Evolutionary conservation across 2,888 invertebrate genomes (phyloP).

Genomic region (Dasypogon diadema): DNA sequence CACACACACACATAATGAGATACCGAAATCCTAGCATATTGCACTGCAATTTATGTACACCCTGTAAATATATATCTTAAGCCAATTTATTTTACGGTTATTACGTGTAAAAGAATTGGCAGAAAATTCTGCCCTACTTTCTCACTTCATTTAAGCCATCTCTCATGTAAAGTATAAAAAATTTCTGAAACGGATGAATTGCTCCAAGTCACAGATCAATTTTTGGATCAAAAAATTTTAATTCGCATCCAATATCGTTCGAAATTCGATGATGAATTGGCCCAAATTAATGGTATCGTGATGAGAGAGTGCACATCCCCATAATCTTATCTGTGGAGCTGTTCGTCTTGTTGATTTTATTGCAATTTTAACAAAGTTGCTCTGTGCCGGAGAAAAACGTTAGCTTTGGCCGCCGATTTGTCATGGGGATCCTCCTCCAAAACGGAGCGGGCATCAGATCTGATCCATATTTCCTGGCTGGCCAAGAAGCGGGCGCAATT

Average conservation of each 20-base stretch:
- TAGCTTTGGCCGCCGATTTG: constrained; percentile 21
- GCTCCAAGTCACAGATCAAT: constrained; percentile 32
- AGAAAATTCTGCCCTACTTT: background rate
- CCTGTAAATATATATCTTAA: too few relatives aligned
- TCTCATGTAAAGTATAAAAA: constrained; percentile 12
- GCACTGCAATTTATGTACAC: too few relatives aligned
- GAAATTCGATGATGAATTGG: constrained; percentile 52
- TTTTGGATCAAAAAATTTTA: constrained; percentile 32
- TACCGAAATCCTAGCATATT: too few relatives aligned
- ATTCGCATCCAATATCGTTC: constrained; percentile 40
- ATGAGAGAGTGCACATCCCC: constrained; percentile 42
- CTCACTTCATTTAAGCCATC: background rate
- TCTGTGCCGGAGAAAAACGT: background rate
- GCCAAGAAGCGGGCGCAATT: background rate
- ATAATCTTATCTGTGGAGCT: constrained; percentile 34
- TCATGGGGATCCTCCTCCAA: constrained; percentile 11
- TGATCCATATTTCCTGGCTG: background rate
- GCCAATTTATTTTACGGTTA: too few relatives aligned
- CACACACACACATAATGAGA: too few relatives aligned
- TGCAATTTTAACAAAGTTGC: background rate
- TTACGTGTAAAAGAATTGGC: background rate
- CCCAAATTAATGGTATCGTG: constrained; percentile 51
- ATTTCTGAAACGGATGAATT: constrained; percentile 12
- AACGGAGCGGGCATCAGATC: background rate
- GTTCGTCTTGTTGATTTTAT: constrained; percentile 17